phyloP scores from a whole-genome alignment of 2,888 invertebrate species.

The Trileptium ribeirensis region DNA sequence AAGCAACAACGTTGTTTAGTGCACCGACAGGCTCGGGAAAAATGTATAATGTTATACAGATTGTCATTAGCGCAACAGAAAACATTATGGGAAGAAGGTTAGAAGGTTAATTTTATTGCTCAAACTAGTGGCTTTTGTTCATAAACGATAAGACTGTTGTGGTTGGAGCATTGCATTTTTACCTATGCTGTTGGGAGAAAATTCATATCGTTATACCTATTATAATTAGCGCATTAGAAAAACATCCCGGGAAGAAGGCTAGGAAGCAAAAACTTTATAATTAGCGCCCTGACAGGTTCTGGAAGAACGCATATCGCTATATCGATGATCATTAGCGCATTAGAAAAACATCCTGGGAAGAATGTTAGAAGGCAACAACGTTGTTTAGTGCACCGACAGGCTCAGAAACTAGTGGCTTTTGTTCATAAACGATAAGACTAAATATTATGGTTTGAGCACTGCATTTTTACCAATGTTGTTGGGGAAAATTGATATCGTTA shows the following conservation, averaged over 20 bases:
- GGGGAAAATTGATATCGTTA: no score
- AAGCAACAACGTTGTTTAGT: not conserved
- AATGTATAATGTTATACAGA: conserved; percentile 45
- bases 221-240: not conserved
- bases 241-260: not conserved
- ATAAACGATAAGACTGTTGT: no score
- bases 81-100: not conserved
- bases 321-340: not conserved
- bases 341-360: not conserved
- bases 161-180: no score
- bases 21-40: no score
- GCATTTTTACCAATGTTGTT: no score
- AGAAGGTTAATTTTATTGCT: not conserved
- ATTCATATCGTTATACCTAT: no score
- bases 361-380: not conserved
- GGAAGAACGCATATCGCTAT: conserved; percentile 52
- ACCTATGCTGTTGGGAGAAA: no score
- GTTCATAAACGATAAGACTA: no score
- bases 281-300: conserved; percentile 52
- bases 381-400: no score
- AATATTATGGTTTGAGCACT: no score
- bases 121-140: no score
- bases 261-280: conserved; percentile 47
- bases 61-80: not conserved
- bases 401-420: no score